Evolutionary conservation across 2,797 vertebrate species (phyloP).

Genomic region (Tapirus indicus): DNA sequence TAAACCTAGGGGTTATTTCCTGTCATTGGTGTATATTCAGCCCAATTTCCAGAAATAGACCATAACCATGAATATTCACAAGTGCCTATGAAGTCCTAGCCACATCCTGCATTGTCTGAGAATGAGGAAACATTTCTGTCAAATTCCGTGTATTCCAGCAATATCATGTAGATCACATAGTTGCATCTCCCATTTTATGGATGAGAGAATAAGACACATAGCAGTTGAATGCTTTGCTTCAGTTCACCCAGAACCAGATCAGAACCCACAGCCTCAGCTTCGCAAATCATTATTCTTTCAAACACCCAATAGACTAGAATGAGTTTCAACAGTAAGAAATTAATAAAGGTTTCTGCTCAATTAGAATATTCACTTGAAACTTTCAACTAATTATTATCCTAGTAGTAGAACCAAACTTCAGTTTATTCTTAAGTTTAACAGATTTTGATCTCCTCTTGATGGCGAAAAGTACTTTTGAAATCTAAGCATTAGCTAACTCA

Average conservation of each 20-base stretch:
- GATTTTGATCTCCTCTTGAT: background rate
- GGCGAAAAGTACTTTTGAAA: constrained; percentile 9
- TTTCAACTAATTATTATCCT: background rate
- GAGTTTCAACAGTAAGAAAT: background rate
- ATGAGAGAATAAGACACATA: background rate
- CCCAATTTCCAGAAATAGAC: background rate
- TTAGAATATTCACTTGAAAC: background rate
- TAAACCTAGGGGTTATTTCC: background rate
- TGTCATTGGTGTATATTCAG: background rate
- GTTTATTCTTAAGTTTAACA: background rate
- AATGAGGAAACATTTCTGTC: background rate
- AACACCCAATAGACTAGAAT: background rate
- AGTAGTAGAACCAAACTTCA: background rate
- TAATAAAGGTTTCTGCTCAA: background rate
- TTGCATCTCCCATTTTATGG: background rate
- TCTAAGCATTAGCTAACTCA: background rate
- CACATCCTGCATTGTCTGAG: background rate
- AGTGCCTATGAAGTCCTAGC: background rate
- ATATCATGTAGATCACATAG: too few species aligned
- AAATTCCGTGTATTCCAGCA: background rate
- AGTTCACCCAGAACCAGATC: background rate
- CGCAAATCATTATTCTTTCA: background rate
- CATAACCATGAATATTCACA: background rate
- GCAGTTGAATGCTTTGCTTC: too few species aligned
- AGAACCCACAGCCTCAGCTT: background rate